Conservation (phyloP, 2,888 invertebrate genomes). For the Monochamus alternatus region DNA sequence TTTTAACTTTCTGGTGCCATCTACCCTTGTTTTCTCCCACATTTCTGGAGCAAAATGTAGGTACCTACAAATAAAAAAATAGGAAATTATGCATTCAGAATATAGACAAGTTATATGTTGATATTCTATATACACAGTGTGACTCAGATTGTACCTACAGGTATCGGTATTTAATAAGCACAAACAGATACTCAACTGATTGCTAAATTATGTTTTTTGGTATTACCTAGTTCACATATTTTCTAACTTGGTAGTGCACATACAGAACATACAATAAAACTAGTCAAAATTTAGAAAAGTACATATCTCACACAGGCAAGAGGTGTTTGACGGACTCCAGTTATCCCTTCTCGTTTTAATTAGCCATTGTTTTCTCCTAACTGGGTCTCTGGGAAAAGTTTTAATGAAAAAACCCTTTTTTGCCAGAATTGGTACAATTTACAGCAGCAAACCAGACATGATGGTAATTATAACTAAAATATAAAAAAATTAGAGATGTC, state of each 20-base stretch:
- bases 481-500: not conserved
- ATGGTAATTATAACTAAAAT: not conserved
- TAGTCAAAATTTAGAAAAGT: not conserved
- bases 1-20: slow-evolving; percentile 44
- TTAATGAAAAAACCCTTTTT: slow-evolving; percentile 32
- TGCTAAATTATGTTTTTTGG: not conserved
- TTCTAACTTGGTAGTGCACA: not conserved
- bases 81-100: not conserved
- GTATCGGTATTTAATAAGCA: too few species aligned
- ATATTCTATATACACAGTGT: too few species aligned
- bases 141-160: too few species aligned
- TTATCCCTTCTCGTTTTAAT: slow-evolving; percentile 36
- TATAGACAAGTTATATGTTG: not conserved
- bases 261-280: slow-evolving; percentile 4
- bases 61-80: slow-evolving; percentile 34
- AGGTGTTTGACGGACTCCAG: slow-evolving; percentile 41
- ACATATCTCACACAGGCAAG: slow-evolving; percentile 44
- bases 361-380: slow-evolving; percentile 23
- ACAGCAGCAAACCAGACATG: slow-evolving; percentile 8
- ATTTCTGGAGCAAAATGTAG: slow-evolving; percentile 45
- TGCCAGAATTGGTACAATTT: slow-evolving; percentile 20
- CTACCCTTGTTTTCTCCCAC: slow-evolving; percentile 47
- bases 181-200: too few species aligned
- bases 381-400: slow-evolving; percentile 33
- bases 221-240: not conserved